Evolutionary conservation across 2,888 invertebrate genomes (phyloP).

Genomic region (Anarsia innoxiella): DNA sequence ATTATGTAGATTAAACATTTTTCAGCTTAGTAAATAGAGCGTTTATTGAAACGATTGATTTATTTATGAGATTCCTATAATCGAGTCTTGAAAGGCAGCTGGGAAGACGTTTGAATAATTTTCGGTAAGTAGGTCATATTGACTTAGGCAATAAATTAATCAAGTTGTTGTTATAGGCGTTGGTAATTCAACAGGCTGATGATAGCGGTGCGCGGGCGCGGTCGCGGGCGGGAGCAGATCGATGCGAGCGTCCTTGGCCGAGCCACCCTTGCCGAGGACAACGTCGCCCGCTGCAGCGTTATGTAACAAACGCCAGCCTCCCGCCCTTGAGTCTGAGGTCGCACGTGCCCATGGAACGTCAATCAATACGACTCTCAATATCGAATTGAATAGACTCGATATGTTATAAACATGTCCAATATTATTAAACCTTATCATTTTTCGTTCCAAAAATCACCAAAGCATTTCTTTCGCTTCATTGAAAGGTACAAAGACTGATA

Average conservation of each 20-base stretch:
- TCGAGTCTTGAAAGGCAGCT: background rate
- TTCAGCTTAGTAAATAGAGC: too few relatives aligned
- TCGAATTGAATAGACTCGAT: background rate
- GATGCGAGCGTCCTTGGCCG: conserved; percentile 67
- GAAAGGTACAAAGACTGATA: too few relatives aligned
- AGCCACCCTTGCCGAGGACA: conserved; percentile 48
- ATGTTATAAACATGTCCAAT: background rate
- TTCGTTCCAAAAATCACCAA: too few relatives aligned
- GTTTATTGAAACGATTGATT: conserved; percentile 1
- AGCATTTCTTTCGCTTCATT: too few relatives aligned
- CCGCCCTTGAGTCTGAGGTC: conserved; percentile 10
- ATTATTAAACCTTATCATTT: too few relatives aligned
- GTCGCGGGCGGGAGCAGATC: conserved; percentile 37
- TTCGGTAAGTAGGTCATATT: conserved; percentile 7
- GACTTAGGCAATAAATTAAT: conserved; percentile 17
- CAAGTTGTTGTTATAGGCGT: conserved; percentile 11
- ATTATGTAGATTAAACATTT: too few relatives aligned
- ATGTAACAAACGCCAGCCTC: conserved; percentile 43
- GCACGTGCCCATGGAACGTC: background rate
- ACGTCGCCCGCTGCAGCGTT: conserved; percentile 52
- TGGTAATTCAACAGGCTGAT: conserved; percentile 37
- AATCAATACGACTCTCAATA: background rate
- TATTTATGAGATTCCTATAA: conserved; percentile 3
- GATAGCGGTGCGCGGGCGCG: conserved; percentile 34
- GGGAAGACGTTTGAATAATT: background rate